A percentile compares a stretch with the other conserved stretches of the same genome.
phyloP scores from a whole-genome alignment of 2,113 vertebrate species.

The Ifrita kowaldi region DNA sequence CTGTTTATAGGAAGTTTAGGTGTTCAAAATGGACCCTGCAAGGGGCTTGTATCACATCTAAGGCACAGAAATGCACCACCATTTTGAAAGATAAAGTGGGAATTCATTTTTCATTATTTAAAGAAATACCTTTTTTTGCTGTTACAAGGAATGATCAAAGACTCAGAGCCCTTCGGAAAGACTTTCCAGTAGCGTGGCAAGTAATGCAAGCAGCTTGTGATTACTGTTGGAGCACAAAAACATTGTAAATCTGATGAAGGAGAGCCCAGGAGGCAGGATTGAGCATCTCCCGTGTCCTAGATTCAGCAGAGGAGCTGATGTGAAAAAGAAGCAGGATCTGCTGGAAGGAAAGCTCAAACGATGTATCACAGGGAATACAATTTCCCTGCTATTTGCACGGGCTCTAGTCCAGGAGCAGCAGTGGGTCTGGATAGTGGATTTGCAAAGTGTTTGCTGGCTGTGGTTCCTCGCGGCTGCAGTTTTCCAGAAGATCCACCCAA shows the following conservation, averaged over 20 bases:
- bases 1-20: neutral
- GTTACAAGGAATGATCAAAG: neutral
- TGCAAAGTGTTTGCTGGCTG: neutral
- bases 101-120: neutral
- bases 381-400: neutral
- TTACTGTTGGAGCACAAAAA: neutral
- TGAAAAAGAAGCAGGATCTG: neutral
- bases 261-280: slow-evolving; percentile 30
- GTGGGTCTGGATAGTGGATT: neutral
- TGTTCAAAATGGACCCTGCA: neutral
- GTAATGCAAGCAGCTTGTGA: neutral
- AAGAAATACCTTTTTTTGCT: neutral
- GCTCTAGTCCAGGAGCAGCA: neutral
- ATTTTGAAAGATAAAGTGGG: neutral
- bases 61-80: neutral
- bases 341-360: neutral
- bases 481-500: neutral
- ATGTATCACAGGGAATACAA: neutral
- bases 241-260: neutral
- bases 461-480: neutral
- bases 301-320: neutral
- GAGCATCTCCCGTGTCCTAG: neutral
- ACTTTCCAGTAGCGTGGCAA: neutral
- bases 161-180: neutral
- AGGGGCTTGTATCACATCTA: neutral